A percentile compares a stretch with the other conserved stretches of the same genome.
phyloP scores from a whole-genome alignment of 2,113 vertebrate species.

The Cinclus cinclus region DNA sequence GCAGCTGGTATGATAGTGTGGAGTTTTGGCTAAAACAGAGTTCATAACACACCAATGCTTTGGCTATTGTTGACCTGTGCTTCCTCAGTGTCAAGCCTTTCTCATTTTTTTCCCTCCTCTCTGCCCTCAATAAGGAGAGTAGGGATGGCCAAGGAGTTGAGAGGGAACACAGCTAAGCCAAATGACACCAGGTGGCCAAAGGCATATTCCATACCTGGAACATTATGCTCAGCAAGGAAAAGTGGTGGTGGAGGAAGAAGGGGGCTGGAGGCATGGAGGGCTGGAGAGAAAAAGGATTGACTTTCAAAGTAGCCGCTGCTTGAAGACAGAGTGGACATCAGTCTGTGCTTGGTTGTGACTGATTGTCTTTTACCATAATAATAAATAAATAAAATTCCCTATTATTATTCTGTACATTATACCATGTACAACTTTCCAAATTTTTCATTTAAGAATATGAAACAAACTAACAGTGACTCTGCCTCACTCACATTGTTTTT shows the following conservation, averaged over 20 bases:
- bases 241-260: background rate
- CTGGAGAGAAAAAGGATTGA: background rate
- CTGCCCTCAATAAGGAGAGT: background rate
- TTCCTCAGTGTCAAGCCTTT: background rate
- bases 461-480: background rate
- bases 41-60: background rate
- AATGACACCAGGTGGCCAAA: background rate
- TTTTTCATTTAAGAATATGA: background rate
- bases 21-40: background rate
- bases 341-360: background rate
- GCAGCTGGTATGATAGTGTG: background rate
- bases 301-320: background rate
- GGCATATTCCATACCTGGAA: background rate
- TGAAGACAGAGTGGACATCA: background rate
- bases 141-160: background rate
- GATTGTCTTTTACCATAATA: background rate
- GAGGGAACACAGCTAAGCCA: background rate
- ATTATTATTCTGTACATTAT: background rate
- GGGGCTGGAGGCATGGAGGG: fast-evolving
- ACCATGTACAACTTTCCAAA: background rate
- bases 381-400: background rate
- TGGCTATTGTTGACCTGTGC: background rate
- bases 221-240: background rate
- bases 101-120: fast-evolving
- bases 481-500: background rate